A percentile compares a stretch with the other conserved stretches of the same genome.
phyloP scores from a whole-genome alignment of 2,797 vertebrate species.

The Rhinella marina region DNA sequence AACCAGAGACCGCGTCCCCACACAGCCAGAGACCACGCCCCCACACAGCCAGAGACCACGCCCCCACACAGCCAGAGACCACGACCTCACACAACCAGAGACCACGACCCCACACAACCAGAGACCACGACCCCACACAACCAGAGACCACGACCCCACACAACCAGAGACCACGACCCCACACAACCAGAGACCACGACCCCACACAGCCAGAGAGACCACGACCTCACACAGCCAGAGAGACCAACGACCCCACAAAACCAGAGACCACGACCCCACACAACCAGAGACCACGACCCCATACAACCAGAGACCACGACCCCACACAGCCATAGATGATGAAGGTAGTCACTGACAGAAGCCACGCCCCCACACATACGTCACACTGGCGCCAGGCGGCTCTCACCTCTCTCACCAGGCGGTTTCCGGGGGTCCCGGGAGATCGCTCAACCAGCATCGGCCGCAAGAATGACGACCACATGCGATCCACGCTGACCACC shows the following conservation, averaged over 20 bases:
- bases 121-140: not conserved
- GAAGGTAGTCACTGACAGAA: too few species aligned
- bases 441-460: conserved; percentile 84
- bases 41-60: too few species aligned
- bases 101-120: too few species aligned
- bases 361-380: too few species aligned
- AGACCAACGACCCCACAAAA: not conserved
- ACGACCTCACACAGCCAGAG: too few species aligned
- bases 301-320: not conserved
- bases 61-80: not conserved
- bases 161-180: not conserved
- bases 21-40: not conserved
- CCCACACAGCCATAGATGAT: too few species aligned
- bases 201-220: too few species aligned
- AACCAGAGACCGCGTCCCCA: too few species aligned
- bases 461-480: conserved; percentile 82
- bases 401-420: conserved; percentile 81
- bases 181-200: not conserved
- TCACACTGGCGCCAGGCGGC: not conserved
- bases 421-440: conserved; percentile 82
- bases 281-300: not conserved
- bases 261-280: too few species aligned
- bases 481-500: conserved; percentile 77
- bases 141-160: too few species aligned
- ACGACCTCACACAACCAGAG: too few species aligned